Percentiles rank a stretch among this genome's conserved stretches.
Evolutionary conservation across 2,797 vertebrate genomes (phyloP).

Genomic region (Mus caroli): DNA sequence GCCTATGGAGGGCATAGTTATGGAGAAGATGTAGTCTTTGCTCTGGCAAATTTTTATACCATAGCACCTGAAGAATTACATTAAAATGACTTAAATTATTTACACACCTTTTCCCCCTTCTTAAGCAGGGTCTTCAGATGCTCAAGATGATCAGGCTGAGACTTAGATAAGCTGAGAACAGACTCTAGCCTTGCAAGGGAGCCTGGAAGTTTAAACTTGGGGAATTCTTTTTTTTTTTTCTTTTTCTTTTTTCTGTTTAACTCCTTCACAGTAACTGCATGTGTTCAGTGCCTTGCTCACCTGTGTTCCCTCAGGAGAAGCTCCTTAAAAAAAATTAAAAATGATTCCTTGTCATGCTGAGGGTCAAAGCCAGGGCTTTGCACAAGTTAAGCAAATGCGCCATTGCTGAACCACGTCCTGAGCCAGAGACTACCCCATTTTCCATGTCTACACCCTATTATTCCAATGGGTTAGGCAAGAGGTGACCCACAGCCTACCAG

Average conservation of each 20-base stretch:
- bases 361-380: neutral
- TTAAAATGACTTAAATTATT: neutral
- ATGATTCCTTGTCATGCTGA: neutral
- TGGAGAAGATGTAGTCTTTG: neutral
- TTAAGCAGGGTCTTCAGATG: neutral
- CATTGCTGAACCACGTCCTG: neutral
- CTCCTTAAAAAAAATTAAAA: neutral
- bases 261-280: neutral
- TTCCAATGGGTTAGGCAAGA: constrained; percentile 26
- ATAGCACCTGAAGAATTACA: neutral
- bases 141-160: neutral
- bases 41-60: neutral
- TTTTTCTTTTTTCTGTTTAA: too few species aligned
- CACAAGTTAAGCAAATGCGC: neutral
- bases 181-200: neutral
- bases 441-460: neutral
- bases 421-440: neutral
- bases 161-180: neutral
- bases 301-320: neutral
- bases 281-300: neutral
- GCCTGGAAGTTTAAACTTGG: neutral
- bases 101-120: neutral
- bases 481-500: neutral
- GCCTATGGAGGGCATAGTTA: neutral
- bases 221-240: neutral